Evolutionary conservation across 2,113 vertebrate genomes (phyloP), one percentile per base, ranked within the genome.

Genomic region (Phalacrocorax aristotelis): DNA sequence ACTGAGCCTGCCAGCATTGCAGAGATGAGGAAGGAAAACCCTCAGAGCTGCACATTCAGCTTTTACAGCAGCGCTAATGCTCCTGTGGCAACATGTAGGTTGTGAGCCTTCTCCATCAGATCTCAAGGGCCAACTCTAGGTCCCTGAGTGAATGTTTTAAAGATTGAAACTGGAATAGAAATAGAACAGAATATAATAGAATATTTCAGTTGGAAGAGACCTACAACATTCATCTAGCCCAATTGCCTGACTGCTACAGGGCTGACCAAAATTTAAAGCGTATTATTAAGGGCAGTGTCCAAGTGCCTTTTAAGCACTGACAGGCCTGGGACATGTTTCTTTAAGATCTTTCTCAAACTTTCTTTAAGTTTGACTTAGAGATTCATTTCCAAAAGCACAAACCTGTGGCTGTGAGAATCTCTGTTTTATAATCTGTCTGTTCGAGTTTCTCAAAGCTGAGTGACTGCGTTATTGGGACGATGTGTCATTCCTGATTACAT

Each of bases 401-500:
- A 97, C 95, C 94, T 95, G 82, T 96, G 87, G 42, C 75, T 83
- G 32, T 70, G 80, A 49, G 65, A 93, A 57, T 83, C 19, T 75
- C 54, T 81, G 77, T 90, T 95, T 94, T 93, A 71, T 82, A 79
- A 93, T 76, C 78, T 94, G 96, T 97, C 96, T 68, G 51, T 74
- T 91, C 0, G 34, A 76, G 82, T 96, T 92, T 83, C 88, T 92
- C 88, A 89, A 5, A 90, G 76, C 70, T 69, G 83, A 97, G 80
- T 96, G 95, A 97, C 85, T 96, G 89, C 95, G 66, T 97, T 83
- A 92, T 81, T 52, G 75, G 89, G 95, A 89, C 19, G 80, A 93
- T 6, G 4, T 97, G 96, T 97, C 97, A 96, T 44, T 62, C 94
- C 81, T 95, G 78, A 97, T 85, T 95, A 97, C 92, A 97, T 83